Conservation (phyloP, 2,888 invertebrate genomes). For the Synergus itoensis region DNA sequence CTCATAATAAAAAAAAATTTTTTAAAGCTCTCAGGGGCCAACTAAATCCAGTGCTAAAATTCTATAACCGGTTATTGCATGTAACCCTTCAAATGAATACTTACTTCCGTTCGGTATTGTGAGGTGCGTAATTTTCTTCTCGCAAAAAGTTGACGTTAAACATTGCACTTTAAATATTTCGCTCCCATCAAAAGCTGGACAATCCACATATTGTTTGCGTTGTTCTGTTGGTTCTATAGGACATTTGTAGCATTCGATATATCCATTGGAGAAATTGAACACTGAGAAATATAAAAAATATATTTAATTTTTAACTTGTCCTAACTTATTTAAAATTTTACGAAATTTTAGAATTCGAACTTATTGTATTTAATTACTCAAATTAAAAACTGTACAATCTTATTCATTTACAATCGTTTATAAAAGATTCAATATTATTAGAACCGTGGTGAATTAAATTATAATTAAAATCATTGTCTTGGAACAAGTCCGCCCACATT, state of each 20-base stretch:
- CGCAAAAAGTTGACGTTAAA: slow-evolving; percentile 90
- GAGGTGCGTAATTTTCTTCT: slow-evolving; percentile 82
- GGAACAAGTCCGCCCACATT: not conserved
- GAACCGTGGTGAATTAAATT: not conserved
- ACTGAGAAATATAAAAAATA: slow-evolving; percentile 3
- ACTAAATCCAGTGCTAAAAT: too few species aligned
- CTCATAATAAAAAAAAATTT: too few species aligned
- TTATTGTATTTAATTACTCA: not conserved
- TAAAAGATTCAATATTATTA: not conserved
- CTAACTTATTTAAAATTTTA: not conserved
- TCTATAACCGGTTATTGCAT: too few species aligned
- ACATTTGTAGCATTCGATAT: slow-evolving; percentile 53
- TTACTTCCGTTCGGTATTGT: slow-evolving; percentile 84
- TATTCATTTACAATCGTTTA: not conserved
- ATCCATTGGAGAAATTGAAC: slow-evolving; percentile 13
- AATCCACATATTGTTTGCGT: slow-evolving; percentile 41
- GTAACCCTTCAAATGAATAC: too few species aligned
- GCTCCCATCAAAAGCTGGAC: slow-evolving; percentile 83
- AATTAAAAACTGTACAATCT: not conserved
- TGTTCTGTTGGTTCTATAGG: slow-evolving; percentile 43
- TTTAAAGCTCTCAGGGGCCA: too few species aligned
- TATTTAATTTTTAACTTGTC: too few species aligned
- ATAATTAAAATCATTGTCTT: not conserved
- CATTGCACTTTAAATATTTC: slow-evolving; percentile 86
- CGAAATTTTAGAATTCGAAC: not conserved